Percentiles rank a stretch among this genome's conserved stretches.
These are phyloP conservation scores for Oreohelix idahoensis DNA, from an alignment of 1,140 invertebrate genomes.

Conservation along the genomic window DNA sequence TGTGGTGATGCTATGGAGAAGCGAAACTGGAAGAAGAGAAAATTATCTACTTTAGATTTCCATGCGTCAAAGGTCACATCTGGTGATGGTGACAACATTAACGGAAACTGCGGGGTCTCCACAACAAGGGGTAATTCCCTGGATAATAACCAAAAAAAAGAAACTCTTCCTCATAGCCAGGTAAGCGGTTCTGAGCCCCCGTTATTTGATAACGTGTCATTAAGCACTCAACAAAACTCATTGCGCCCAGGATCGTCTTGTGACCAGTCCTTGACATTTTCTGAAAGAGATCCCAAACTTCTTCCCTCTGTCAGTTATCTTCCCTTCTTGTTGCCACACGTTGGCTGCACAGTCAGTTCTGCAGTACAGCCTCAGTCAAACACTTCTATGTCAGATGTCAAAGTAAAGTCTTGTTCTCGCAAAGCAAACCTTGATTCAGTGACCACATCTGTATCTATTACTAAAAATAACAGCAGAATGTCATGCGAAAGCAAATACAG, in stretches of 20 bases:
- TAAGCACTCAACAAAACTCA: neutral
- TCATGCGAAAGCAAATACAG: neutral
- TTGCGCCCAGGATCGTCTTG: neutral
- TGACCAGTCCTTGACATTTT: neutral
- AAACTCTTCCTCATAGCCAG: no score
- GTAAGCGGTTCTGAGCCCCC: no score
- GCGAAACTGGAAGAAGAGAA: conserved; percentile 40
- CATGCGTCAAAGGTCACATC: neutral
- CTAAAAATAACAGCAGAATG: neutral
- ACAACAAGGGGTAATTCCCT: neutral
- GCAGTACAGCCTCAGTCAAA: neutral
- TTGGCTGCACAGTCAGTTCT: neutral
- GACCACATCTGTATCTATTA: neutral
- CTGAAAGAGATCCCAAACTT: neutral
- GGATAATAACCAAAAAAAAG: neutral
- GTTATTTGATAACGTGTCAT: neutral
- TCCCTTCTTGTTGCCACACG: neutral
- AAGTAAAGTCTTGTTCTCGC: neutral
- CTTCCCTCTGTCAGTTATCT: neutral
- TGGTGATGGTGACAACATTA: neutral
- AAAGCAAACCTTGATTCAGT: neutral
- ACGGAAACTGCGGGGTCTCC: neutral
- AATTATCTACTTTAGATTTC: conserved; percentile 31
- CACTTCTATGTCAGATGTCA: neutral
- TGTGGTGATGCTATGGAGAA: conserved; percentile 29